A percentile compares a stretch with the other conserved stretches of the same genome.
Evolutionary conservation across 2,888 invertebrate species (phyloP).

Genomic region (Brachypalpus laphriformis): DNA sequence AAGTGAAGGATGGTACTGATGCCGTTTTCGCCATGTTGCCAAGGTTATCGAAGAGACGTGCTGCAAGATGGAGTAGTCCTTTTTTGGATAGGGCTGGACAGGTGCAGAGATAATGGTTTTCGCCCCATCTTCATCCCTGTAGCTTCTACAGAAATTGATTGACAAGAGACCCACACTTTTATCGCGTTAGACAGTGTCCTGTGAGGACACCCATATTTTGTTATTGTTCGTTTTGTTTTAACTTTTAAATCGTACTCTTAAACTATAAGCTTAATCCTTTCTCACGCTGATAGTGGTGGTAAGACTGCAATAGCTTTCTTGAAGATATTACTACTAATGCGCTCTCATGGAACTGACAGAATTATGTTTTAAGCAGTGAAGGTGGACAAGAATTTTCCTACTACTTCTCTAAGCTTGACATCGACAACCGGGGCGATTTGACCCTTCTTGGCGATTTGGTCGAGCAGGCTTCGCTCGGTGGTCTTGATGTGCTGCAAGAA

Average conservation of each 20-base stretch:
- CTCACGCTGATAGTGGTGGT: conserved; percentile 52
- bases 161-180: no score
- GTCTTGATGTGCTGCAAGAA: conserved; percentile 89
- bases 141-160: no score
- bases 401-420: conserved; percentile 95
- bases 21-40: no score
- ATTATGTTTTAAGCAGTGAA: conserved; percentile 84
- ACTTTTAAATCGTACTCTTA: conserved; percentile 69
- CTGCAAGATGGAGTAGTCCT: no score
- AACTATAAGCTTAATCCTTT: conserved; percentile 41
- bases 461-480: conserved; percentile 92
- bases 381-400: conserved; percentile 93
- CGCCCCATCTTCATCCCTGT: no score
- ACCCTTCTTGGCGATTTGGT: conserved; percentile 96
- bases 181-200: no score
- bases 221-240: conserved; percentile 49
- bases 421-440: conserved; percentile 95
- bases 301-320: conserved; percentile 39
- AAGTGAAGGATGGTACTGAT: no score
- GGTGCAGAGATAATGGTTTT: no score
- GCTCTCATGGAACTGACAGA: conserved; percentile 45
- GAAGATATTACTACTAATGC: conserved; percentile 24
- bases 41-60: no score
- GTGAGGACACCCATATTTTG: no score
- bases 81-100: no score